Percentiles rank a stretch among this genome's conserved stretches.
Evolutionary conservation across 2,888 invertebrate genomes (phyloP).

Genomic region (Unio delphinus): DNA sequence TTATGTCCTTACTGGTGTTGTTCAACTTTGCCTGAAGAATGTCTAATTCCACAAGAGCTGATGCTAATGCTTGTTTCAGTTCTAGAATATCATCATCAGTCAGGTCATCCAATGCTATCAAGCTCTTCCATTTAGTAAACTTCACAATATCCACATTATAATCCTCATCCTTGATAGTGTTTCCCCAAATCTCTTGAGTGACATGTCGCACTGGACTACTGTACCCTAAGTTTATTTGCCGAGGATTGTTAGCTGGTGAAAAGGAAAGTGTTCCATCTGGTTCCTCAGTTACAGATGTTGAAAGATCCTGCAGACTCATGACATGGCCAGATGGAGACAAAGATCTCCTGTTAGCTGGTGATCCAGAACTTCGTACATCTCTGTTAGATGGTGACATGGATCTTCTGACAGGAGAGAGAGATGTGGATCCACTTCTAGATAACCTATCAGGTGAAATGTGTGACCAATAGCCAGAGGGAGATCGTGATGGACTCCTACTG

Average conservation of each 20-base stretch:
- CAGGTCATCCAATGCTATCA: conserved; percentile 42
- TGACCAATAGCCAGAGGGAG: conserved; percentile 31
- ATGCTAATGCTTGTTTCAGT: conserved; percentile 62
- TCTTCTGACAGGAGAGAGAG: conserved; percentile 9
- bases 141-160: conserved; percentile 48
- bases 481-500: conserved; percentile 21
- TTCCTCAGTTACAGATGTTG: conserved; percentile 41
- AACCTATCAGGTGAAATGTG: conserved; percentile 36
- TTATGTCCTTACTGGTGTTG: conserved; percentile 58
- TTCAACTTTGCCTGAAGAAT: conserved; percentile 58
- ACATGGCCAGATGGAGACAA: conserved; percentile 33
- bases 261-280: conserved; percentile 42
- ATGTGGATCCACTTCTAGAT: conserved; percentile 16
- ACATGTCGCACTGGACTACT: conserved; percentile 57
- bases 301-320: conserved; percentile 44
- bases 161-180: conserved; percentile 41
- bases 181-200: conserved; percentile 58
- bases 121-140: conserved; percentile 50
- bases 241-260: conserved; percentile 41
- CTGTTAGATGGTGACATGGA: conserved; percentile 15
- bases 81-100: conserved; percentile 56
- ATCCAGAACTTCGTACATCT: conserved; percentile 26
- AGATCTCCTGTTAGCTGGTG: conserved; percentile 28
- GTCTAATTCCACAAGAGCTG: conserved; percentile 60
- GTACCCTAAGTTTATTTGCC: conserved; percentile 50